Percentiles rank a stretch among this genome's conserved stretches.
Conservation (phyloP, 2,797 vertebrate species). For the Tadarida brasiliensis region DNA sequence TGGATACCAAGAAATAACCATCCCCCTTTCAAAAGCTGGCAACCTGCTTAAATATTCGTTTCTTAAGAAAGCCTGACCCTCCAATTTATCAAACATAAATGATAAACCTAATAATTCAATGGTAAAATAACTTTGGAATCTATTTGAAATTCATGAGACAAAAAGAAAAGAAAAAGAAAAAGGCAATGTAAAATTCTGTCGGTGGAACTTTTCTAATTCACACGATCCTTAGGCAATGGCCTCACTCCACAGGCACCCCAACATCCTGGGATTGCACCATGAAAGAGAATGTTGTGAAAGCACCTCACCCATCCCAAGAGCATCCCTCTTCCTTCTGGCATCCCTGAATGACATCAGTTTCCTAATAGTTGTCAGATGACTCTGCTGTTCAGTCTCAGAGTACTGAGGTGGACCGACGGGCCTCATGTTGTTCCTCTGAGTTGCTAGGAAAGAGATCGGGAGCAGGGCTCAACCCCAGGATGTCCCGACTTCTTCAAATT, state of each 20-base stretch:
- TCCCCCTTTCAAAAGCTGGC: not conserved
- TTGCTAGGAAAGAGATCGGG: not conserved
- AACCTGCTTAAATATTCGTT: not conserved
- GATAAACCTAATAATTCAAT: not conserved
- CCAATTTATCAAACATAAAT: not conserved
- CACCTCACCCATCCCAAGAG: not conserved
- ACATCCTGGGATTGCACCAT: not conserved
- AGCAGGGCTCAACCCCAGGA: not conserved
- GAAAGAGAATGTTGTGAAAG: not conserved
- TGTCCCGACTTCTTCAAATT: not conserved
- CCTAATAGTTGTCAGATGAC: not conserved
- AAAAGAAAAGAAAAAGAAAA: not conserved
- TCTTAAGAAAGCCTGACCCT: not conserved
- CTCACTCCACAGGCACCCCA: not conserved
- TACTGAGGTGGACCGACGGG: not conserved
- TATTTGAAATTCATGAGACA: not conserved
- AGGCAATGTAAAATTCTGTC: not conserved
- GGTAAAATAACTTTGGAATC: not conserved
- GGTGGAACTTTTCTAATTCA: not conserved
- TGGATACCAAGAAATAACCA: not conserved
- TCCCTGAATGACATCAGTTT: not conserved
- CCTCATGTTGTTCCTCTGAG: not conserved
- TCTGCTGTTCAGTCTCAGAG: not conserved
- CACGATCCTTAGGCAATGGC: not conserved
- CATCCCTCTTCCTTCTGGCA: not conserved